These are phyloP conservation scores for Theocolax elegans DNA, from an alignment of 1,140 invertebrate species.

Conservation along the genomic window DNA sequence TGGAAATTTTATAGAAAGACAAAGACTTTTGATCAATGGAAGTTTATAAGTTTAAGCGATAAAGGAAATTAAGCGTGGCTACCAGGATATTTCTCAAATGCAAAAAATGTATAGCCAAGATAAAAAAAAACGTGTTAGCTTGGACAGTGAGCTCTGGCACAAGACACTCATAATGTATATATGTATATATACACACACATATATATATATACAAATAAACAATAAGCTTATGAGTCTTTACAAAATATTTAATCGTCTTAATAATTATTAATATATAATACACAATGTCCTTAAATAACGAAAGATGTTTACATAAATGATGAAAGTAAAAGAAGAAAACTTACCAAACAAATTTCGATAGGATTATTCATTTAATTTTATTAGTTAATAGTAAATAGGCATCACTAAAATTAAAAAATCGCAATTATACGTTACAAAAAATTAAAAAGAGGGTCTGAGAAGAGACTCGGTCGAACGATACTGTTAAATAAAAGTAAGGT, in stretches of 20 bases:
- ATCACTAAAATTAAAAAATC: constrained; percentile 36
- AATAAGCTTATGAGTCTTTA: constrained; percentile 33
- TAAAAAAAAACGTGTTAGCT: too few relatives aligned
- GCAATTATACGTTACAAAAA: constrained; percentile 37
- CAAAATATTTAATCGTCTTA: constrained; percentile 38
- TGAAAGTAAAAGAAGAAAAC: constrained; percentile 33
- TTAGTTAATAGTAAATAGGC: constrained; percentile 35
- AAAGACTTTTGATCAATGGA: too few relatives aligned
- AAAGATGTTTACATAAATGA: constrained; percentile 27
- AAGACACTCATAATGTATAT: too few relatives aligned
- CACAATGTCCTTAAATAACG: constrained; percentile 13
- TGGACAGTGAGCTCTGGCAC: too few relatives aligned
- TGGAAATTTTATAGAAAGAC: too few relatives aligned
- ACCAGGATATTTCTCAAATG: too few relatives aligned
- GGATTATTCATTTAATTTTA: constrained; percentile 30
- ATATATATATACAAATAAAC: constrained; percentile 32
- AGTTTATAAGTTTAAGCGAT: too few relatives aligned
- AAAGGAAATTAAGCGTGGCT: too few relatives aligned
- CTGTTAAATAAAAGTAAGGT: too few relatives aligned
- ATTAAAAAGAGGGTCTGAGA: constrained; percentile 13
- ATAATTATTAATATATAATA: constrained; percentile 28
- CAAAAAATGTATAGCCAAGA: too few relatives aligned
- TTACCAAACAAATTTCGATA: constrained; percentile 26
- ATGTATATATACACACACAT: too few relatives aligned
- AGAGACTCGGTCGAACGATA: constrained; percentile 21